These are phyloP conservation scores for Drosophila ercepeae DNA, from an alignment of 1,140 invertebrate genomes.

Conservation along the genomic window DNA sequence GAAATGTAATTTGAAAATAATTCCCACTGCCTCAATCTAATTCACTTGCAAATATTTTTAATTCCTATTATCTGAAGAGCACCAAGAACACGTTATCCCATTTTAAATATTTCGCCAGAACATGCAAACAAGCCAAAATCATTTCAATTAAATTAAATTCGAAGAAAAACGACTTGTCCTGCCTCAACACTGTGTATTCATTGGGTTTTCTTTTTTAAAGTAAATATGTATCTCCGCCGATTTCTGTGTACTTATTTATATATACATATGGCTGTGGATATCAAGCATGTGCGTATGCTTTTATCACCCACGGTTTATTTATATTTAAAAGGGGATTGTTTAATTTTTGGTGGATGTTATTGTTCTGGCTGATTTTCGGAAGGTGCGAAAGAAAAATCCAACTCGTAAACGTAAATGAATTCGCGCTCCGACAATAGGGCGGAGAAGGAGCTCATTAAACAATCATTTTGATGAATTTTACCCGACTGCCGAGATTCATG, in stretches of 20 bases:
- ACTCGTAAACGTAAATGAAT: constrained; percentile 62
- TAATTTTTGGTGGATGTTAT: constrained; percentile 40
- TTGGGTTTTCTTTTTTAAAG: not conserved
- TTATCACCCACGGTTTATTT: constrained; percentile 56
- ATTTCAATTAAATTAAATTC: constrained; percentile 62
- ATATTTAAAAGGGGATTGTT: constrained; percentile 62
- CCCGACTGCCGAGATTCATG: constrained; percentile 5
- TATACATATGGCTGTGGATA: not conserved
- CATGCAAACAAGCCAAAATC: constrained; percentile 58
- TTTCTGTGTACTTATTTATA: constrained; percentile 1
- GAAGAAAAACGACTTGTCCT: constrained; percentile 45
- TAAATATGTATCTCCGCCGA: constrained; percentile 1
- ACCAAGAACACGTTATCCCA: constrained; percentile 8
- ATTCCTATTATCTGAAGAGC: constrained; percentile 15
- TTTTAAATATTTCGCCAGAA: constrained; percentile 65
- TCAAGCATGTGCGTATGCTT: constrained; percentile 12
- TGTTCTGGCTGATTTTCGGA: constrained; percentile 32
- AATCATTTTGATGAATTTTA: constrained; percentile 77
- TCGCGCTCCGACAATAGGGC: constrained; percentile 19
- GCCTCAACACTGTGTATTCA: constrained; percentile 3
- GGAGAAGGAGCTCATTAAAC: constrained; percentile 67
- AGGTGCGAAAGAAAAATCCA: constrained; percentile 68
- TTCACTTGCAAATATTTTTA: constrained; percentile 29
- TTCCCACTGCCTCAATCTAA: constrained; percentile 3
- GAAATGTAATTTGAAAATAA: constrained; percentile 21